Conservation (phyloP, 2,113 vertebrate species). For the Oreochromis spilurus region DNA sequence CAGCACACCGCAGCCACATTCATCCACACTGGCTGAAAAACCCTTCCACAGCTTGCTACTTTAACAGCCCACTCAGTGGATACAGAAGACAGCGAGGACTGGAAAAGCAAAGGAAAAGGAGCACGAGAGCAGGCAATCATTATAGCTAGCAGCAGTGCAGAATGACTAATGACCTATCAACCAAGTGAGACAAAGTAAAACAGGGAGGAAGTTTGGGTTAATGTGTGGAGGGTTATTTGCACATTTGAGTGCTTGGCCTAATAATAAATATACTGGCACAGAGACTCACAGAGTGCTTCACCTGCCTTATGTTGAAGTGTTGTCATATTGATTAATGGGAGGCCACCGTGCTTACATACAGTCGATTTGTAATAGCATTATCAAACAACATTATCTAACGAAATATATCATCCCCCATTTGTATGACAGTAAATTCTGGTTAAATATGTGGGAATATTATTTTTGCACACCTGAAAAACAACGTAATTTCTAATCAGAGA, state of each 20-base stretch:
- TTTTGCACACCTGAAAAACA: constrained; percentile 1
- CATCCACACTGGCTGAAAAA: constrained; percentile 1
- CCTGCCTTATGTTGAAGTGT: constrained; percentile 7
- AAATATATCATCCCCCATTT: constrained; percentile 27
- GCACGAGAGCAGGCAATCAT: neutral
- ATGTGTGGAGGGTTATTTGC: constrained; percentile 24
- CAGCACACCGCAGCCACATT: neutral
- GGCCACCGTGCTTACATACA: constrained; percentile 1
- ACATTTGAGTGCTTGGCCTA: constrained; percentile 9
- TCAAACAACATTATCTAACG: constrained; percentile 2
- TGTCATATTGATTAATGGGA: constrained; percentile 64
- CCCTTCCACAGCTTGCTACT: neutral
- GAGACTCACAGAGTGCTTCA: neutral
- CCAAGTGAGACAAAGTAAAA: constrained; percentile 24
- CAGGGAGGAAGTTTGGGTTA: constrained; percentile 38
- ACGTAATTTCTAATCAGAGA: neutral
- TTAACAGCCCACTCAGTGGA: constrained; percentile 21
- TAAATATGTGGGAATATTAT: neutral
- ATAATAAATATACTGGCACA: constrained; percentile 22
- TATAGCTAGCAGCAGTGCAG: neutral
- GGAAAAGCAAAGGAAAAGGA: neutral
- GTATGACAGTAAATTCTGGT: neutral
- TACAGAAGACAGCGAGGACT: neutral
- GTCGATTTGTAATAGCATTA: constrained; percentile 58
- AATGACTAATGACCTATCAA: constrained; percentile 56